Base-by-base conservation (phyloP, 30 jellyfish, hydroid and myxozoan genomes). In the Hydractinia symbiolongicarpus region DNA sequence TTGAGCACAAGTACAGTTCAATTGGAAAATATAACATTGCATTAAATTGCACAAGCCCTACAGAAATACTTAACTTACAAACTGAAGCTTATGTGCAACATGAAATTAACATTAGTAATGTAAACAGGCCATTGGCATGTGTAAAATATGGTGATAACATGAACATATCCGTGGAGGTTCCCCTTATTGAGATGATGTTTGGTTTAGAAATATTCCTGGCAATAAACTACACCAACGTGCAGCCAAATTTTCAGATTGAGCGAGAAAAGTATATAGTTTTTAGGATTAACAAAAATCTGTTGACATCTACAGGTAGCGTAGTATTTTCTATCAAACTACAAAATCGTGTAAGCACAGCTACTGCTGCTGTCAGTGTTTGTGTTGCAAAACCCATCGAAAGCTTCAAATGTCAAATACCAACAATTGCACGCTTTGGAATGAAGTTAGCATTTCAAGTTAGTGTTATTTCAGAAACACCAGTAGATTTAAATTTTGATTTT, bases 51-150 rank as follows among this genome's bases (percentile, higher is more conserved):
- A 5, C 60, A 13, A 55, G 79, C 40, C 9, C 17, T 14, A 55
- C 19, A 9, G 85, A 79, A 5, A 19, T 55, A 19, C 40, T 77
- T 53, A 57, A 55, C 50, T 55, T 56, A 11, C 40, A 53, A 53
- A 77, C 81, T 19, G 54, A 52, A 0, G 85, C 77, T 8, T 55
- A 55, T 55, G 85, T 77, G 13, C 85, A 77, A 61, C 16, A 52
- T 15, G 58, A 16, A 16, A 60, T 77, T 60, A 54, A 4, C 11
- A 60, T 52, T 52, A 55, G 21, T 5, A 77, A 20, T 53, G 15
- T 55, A 21, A 30, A 7, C 5, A 8, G 13, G 8, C 85, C 85
- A 20, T 10, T 14, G 10, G 49, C 53, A 9, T 55, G 76, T n/a
- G 13, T 77, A 9, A 55, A 14, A 55, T 77, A 77, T 77, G 85